phyloP scores from a whole-genome alignment of 2,113 vertebrate genomes.

The Pituophis catenifer region DNA sequence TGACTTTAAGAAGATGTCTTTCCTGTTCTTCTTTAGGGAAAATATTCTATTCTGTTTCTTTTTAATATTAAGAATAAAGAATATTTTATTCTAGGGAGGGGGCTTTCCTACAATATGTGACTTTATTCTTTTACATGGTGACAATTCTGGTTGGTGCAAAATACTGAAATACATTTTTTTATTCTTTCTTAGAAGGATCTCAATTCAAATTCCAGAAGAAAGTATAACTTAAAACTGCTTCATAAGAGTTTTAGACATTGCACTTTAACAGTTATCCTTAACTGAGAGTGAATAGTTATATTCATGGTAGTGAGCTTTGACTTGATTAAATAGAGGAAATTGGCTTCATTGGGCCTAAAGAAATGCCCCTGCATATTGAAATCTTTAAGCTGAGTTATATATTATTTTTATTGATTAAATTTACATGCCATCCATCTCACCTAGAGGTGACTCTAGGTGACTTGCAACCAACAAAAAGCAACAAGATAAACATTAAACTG shows the following conservation, averaged over 20 bases:
- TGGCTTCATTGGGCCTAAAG: neutral
- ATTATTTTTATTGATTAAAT: too few relatives aligned
- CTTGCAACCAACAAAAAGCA: too few relatives aligned
- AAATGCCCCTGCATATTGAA: too few relatives aligned
- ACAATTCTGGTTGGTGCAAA: neutral
- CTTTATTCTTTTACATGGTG: neutral
- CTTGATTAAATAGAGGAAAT: neutral
- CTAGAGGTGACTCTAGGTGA: too few relatives aligned
- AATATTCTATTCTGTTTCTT: too few relatives aligned
- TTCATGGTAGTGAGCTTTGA: neutral
- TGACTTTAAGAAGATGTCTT: too few relatives aligned
- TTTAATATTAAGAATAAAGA: too few relatives aligned
- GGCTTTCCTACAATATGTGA: neutral
- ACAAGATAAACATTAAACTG: too few relatives aligned
- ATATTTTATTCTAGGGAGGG: too few relatives aligned
- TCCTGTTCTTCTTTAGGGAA: too few relatives aligned
- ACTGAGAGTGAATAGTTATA: neutral
- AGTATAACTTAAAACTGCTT: neutral
- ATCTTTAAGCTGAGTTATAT: neutral
- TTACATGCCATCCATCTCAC: too few relatives aligned
- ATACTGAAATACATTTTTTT: neutral
- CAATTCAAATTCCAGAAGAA: neutral
- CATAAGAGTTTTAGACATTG: neutral
- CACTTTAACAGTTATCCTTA: neutral
- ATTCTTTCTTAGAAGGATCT: neutral